Conservation (phyloP, 1,140 invertebrate genomes). For the Hylaeus anthracinus region DNA sequence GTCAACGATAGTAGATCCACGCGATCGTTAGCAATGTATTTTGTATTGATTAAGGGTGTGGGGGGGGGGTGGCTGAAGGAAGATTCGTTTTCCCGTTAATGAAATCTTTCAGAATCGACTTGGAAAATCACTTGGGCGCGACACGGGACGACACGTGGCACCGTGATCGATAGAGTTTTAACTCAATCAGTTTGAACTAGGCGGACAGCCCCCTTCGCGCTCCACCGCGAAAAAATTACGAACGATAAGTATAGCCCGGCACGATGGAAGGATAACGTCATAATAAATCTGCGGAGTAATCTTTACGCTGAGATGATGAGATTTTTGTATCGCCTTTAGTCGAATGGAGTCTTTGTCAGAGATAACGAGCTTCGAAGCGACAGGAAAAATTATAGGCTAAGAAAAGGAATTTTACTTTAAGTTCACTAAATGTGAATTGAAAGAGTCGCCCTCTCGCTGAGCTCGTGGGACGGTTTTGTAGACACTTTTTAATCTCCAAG, state of each 20-base stretch:
- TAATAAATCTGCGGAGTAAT: slow-evolving; percentile 50
- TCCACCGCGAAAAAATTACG: neutral
- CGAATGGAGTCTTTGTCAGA: slow-evolving; percentile 48
- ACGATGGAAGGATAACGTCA: slow-evolving; percentile 45
- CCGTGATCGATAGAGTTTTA: slow-evolving; percentile 17
- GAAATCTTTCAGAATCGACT: neutral
- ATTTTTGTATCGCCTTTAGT: slow-evolving; percentile 49
- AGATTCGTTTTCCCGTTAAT: too few relatives aligned
- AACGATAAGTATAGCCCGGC: slow-evolving; percentile 34
- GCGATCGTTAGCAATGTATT: neutral
- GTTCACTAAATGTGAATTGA: slow-evolving; percentile 47
- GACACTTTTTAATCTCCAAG: slow-evolving; percentile 41
- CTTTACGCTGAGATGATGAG: slow-evolving; percentile 46
- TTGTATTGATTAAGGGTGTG: neutral
- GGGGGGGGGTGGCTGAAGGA: too few relatives aligned
- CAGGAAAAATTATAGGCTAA: slow-evolving; percentile 47
- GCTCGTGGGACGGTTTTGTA: slow-evolving; percentile 18
- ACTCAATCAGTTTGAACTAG: slow-evolving; percentile 5
- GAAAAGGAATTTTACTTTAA: slow-evolving; percentile 48
- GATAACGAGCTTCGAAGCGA: slow-evolving; percentile 46
- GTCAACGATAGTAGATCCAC: neutral
- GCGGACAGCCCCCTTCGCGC: neutral
- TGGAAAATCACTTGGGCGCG: neutral
- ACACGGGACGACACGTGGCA: neutral
- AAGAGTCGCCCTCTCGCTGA: neutral